Evolutionary conservation across 2,113 vertebrate genomes (phyloP), one percentile per base, ranked within the genome.

Genomic region (Ciconia maguari): DNA sequence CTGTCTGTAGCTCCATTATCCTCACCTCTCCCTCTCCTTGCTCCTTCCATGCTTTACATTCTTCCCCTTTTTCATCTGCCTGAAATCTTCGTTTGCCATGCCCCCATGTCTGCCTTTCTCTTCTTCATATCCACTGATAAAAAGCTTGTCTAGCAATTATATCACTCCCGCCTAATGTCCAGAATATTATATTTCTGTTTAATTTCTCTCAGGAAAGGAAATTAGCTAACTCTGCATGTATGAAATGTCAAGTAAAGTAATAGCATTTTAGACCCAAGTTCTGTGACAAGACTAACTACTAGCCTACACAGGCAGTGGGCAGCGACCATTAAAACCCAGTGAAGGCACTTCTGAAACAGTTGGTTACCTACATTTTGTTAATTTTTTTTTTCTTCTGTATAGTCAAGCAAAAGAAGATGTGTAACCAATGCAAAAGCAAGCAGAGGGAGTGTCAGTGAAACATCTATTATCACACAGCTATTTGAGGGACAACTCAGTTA

Each of bases 401-500:
- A 97, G 98, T 92, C 96, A 83, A 95, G 85, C 32, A 95, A 41
- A 49, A 98, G 72, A 79, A 89, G 64, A 32, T 7, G 24, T 29
- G 26, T 54, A 32, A 36, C 38, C 0, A 2, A 5, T 7, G 85
- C 79, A 49, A 80, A 72, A 87, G 82, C 82, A 80, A 91, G 79
- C 32, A 36, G 65, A 69, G 48, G 16, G 16, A 42, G 44, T 0
- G 16, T 46, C 83, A 62, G 9, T 2, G 98, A 98, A 66, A 95
- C 97, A 11, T 99, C 98, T 7, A 95, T 99, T 12, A 92, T 99
- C 89, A 98, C 98, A 3, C 66, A 80, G 27, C 91, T 99, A n/a
- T 99, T 99, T 64, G 98, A 99, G 94, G 99, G 99, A 44, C 97
- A 98, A 38, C 98, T 99, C 72, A 97, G 55, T 74, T 98, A 98